These are phyloP conservation scores for Paraplagusia blochii DNA, from an alignment of 2,113 vertebrate species.

Conservation along the genomic window DNA sequence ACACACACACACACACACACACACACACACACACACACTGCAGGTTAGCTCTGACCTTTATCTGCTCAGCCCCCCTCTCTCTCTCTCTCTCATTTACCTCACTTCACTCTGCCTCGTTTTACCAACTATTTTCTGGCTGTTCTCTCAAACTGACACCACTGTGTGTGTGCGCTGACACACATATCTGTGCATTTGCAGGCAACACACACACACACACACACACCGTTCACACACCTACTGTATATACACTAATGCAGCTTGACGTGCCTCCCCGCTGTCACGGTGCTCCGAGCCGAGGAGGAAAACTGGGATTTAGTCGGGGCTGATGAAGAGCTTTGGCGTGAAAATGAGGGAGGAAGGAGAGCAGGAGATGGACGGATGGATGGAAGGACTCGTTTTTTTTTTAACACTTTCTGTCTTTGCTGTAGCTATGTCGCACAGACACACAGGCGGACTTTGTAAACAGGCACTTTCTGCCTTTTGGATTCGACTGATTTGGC, in stretches of 20 bases:
- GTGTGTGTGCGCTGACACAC: conserved; percentile 3
- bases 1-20: conserved; percentile 35
- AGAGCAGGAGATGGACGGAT: conserved; percentile 12
- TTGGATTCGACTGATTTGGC: conserved; percentile 40
- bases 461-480: conserved; percentile 36
- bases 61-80: conserved; percentile 46
- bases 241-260: conserved; percentile 35
- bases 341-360: conserved; percentile 18
- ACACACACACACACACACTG: conserved; percentile 35
- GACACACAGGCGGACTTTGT: conserved; percentile 28
- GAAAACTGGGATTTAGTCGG: conserved; percentile 27
- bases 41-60: conserved; percentile 59
- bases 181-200: background rate
- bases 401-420: too few relatives aligned
- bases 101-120: conserved; percentile 35
- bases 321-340: conserved; percentile 49
- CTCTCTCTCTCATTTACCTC: conserved; percentile 46
- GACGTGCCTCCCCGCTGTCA: conserved; percentile 48
- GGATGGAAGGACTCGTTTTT: conserved; percentile 28
- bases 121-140: conserved; percentile 17
- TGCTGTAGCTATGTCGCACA: conserved; percentile 29
- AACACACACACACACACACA: background rate
- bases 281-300: conserved; percentile 35
- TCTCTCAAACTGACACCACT: conserved; percentile 9
- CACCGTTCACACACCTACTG: background rate